Conservation (phyloP, 2,888 invertebrate species). For the Entomobrya proxima region DNA sequence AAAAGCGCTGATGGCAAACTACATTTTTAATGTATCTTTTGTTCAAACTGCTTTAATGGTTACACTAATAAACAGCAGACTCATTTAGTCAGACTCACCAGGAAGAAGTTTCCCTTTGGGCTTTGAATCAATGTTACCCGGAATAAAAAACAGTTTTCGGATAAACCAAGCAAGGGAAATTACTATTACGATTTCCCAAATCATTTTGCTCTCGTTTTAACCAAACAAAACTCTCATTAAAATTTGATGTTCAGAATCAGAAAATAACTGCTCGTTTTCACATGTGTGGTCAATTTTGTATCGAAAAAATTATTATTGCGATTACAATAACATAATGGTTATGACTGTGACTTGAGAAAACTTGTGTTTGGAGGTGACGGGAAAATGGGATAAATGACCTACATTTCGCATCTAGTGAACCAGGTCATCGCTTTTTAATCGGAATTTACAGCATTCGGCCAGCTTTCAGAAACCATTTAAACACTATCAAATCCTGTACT, state of each 20-base stretch:
- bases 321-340: background rate
- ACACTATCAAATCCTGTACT: background rate
- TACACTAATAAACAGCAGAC: too few relatives aligned
- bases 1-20: too few relatives aligned
- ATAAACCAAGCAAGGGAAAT: slow-evolving; percentile 46
- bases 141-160: slow-evolving; percentile 38
- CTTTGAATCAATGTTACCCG: background rate
- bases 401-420: background rate
- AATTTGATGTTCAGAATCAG: background rate
- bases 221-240: background rate
- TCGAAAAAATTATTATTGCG: background rate
- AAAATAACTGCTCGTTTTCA: background rate
- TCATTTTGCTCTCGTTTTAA: background rate
- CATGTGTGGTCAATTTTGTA: background rate
- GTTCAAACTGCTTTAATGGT: too few relatives aligned
- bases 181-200: slow-evolving; percentile 12
- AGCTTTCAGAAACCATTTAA: background rate
- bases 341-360: background rate
- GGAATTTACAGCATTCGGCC: background rate
- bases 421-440: slow-evolving; percentile 37
- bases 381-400: background rate
- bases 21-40: too few relatives aligned
- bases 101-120: slow-evolving; percentile 56
- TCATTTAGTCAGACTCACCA: slow-evolving; percentile 35
- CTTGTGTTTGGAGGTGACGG: background rate